phyloP scores from a whole-genome alignment of 2,797 vertebrate species.

The Nothura maculosa region DNA sequence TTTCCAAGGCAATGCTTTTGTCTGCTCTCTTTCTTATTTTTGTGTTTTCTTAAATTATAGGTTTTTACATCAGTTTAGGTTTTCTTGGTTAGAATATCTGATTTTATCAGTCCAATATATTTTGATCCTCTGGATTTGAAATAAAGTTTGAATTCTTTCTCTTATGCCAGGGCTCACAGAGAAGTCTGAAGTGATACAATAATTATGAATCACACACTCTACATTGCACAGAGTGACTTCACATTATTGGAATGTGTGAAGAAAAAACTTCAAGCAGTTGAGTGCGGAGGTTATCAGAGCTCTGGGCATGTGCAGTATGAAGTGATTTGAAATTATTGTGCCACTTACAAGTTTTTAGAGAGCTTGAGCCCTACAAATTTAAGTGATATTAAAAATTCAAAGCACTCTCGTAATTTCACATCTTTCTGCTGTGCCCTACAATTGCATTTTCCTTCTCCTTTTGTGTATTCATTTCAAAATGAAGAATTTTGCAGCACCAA shows the following conservation, averaged over 20 bases:
- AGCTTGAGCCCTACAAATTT: slow-evolving; percentile 58
- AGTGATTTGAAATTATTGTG: slow-evolving; percentile 58
- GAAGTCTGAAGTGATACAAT: neutral
- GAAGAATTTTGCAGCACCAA: slow-evolving; percentile 43
- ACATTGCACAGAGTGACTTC: neutral
- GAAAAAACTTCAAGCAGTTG: slow-evolving; percentile 15
- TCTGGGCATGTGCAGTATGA: neutral
- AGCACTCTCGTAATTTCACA: slow-evolving; percentile 23
- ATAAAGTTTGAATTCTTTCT: slow-evolving; percentile 24
- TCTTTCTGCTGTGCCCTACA: neutral
- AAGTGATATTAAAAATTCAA: slow-evolving; percentile 62
- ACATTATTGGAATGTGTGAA: slow-evolving; percentile 3
- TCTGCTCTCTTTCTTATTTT: neutral
- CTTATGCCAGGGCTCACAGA: neutral
- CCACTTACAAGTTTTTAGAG: slow-evolving; percentile 54
- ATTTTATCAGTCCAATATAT: slow-evolving; percentile 29
- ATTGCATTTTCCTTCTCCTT: slow-evolving; percentile 29
- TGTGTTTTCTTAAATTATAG: neutral
- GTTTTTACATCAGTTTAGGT: neutral
- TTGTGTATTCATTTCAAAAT: neutral
- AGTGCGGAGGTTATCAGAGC: slow-evolving; percentile 34
- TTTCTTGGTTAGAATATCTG: slow-evolving; percentile 24
- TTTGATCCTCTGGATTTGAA: slow-evolving; percentile 19
- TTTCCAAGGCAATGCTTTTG: neutral
- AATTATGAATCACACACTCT: slow-evolving; percentile 21